Percentiles rank a stretch among this genome's conserved stretches.
Evolutionary conservation across 2,888 invertebrate genomes (phyloP).

Genomic region (Acleris laterana): DNA sequence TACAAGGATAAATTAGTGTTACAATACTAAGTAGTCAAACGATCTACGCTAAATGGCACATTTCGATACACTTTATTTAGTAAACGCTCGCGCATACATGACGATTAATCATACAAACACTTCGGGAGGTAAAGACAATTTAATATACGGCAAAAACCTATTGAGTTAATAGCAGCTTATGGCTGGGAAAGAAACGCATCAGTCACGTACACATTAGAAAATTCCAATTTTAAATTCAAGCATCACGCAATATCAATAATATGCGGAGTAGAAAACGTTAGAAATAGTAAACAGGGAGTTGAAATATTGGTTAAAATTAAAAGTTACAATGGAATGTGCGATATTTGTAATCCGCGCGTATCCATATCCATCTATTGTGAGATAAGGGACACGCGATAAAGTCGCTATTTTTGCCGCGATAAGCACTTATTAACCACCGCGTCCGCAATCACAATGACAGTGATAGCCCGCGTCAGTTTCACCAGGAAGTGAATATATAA

Average conservation of each 20-base stretch:
- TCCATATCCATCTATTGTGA: conserved; percentile 42
- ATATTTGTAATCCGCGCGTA: conserved; percentile 38
- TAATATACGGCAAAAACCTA: not conserved
- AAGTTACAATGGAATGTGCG: conserved; percentile 37
- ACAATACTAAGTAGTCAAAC: too few relatives aligned
- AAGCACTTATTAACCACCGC: conserved; percentile 40
- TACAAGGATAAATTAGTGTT: too few relatives aligned
- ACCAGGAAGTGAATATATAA: conserved; percentile 8
- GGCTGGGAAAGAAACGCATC: not conserved
- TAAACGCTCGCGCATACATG: too few relatives aligned
- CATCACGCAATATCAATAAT: conserved; percentile 4
- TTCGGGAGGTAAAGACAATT: too few relatives aligned
- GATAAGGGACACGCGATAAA: conserved; percentile 46
- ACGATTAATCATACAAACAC: too few relatives aligned
- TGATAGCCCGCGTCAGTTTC: conserved; percentile 25
- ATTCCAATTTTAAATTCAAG: not conserved
- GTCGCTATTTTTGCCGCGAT: conserved; percentile 40
- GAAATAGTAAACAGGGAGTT: conserved; percentile 4
- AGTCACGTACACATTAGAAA: conserved; percentile 22
- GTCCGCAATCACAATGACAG: conserved; percentile 39
- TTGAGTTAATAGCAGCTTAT: conserved; percentile 6
- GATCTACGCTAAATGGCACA: too few relatives aligned
- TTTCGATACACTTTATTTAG: too few relatives aligned
- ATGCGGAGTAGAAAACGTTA: not conserved
- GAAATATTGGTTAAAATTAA: conserved; percentile 17